These are phyloP conservation scores for Polypterus senegalus DNA, from an alignment of 2,113 vertebrate genomes.

Conservation along the genomic window DNA sequence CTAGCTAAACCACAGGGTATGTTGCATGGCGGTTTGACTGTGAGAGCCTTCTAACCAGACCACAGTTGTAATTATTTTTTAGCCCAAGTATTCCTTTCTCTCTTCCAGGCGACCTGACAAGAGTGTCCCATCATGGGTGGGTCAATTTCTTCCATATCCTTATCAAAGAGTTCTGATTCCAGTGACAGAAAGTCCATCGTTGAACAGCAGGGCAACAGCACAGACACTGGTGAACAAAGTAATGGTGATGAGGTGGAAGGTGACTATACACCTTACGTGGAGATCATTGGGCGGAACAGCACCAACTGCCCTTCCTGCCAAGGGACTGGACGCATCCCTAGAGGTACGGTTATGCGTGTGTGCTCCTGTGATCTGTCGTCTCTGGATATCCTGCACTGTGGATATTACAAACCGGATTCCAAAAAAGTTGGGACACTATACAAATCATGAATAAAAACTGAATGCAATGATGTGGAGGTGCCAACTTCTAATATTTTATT, in stretches of 20 bases:
- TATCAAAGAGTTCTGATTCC: background rate
- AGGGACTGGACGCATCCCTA: constrained; percentile 63
- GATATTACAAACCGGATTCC: no score
- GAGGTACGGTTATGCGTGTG: constrained; percentile 40
- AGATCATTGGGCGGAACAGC: constrained; percentile 16
- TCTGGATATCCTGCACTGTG: background rate
- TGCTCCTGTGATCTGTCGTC: background rate
- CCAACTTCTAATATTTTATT: no score
- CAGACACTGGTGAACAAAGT: no score
- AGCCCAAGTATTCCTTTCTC: no score
- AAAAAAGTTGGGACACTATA: no score
- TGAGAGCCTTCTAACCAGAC: no score
- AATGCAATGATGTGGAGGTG: no score
- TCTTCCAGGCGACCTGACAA: no score
- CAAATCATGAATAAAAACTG: no score
- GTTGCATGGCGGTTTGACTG: no score
- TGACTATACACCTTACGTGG: constrained; percentile 14
- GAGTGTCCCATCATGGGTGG: constrained; percentile 25
- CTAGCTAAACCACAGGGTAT: no score
- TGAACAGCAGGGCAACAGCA: constrained; percentile 17
- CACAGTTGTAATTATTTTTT: no score
- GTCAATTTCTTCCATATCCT: constrained; percentile 6
- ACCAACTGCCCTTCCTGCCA: constrained; percentile 64
- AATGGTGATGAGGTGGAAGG: constrained; percentile 1
- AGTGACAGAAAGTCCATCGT: constrained; percentile 4